phyloP scores from a whole-genome alignment of 1,140 invertebrate genomes.

The Phortica variegata region DNA sequence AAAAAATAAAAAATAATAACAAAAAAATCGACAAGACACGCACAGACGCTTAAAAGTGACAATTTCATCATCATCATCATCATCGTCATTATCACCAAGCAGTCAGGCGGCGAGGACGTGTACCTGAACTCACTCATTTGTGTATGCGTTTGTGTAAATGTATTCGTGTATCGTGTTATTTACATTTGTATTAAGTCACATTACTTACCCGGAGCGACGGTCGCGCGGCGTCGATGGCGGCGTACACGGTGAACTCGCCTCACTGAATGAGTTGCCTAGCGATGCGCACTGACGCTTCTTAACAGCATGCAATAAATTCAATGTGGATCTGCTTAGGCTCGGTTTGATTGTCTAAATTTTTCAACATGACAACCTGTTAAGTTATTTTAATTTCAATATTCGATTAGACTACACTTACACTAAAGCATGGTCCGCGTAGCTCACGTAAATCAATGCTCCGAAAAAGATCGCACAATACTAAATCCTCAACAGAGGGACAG shows the following conservation, averaged over 20 bases:
- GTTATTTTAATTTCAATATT: not conserved
- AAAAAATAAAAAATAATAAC: too few relatives aligned
- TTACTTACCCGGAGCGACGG: constrained; percentile 50
- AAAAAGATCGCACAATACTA: constrained; percentile 80
- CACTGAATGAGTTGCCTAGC: constrained; percentile 50
- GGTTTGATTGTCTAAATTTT: constrained; percentile 53
- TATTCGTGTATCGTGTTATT: not conserved
- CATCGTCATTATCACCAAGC: too few relatives aligned
- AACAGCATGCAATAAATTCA: constrained; percentile 52
- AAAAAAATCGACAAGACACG: too few relatives aligned
- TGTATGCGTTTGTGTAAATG: constrained; percentile 3
- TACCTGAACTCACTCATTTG: constrained; percentile 6
- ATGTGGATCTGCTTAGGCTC: constrained; percentile 52
- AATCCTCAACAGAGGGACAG: constrained; percentile 73
- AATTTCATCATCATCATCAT: too few relatives aligned
- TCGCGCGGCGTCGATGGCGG: constrained; percentile 55
- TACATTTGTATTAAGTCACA: not conserved
- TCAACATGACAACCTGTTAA: too few relatives aligned
- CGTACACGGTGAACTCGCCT: constrained; percentile 54
- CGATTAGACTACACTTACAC: constrained; percentile 51
- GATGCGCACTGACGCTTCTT: constrained; percentile 55
- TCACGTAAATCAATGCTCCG: constrained; percentile 84
- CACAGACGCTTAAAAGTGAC: too few relatives aligned
- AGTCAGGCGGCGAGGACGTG: too few relatives aligned
- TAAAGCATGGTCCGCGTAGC: constrained; percentile 68